A percentile compares a stretch with the other conserved stretches of the same genome.
These are phyloP conservation scores for Drosophila percnosoma DNA, from an alignment of 2,888 invertebrate genomes.

Conservation along the genomic window DNA sequence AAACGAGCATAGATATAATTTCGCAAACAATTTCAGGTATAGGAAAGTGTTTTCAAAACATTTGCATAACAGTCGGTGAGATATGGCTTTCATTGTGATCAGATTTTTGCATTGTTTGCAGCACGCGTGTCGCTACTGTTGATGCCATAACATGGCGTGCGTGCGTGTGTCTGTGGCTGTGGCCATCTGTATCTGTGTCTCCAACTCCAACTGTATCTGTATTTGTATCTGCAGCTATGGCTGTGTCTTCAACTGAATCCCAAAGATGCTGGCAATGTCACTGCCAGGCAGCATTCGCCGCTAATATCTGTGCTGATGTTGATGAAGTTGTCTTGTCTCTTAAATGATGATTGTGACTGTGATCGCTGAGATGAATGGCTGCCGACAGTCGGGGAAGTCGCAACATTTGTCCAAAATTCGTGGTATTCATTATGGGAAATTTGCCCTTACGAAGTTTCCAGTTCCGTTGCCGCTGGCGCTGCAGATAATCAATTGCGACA, in stretches of 20 bases:
- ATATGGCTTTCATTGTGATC: neutral
- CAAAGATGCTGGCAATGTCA: conserved; percentile 41
- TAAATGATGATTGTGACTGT: conserved; percentile 19
- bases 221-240: neutral
- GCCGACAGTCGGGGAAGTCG: conserved; percentile 10
- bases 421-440: conserved; percentile 29
- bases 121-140: conserved; percentile 16
- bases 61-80: neutral
- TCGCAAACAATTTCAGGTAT: neutral
- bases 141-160: conserved; percentile 6
- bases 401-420: conserved; percentile 26
- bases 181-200: neutral
- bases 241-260: conserved; percentile 8
- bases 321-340: conserved; percentile 13
- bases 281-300: conserved; percentile 24
- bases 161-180: conserved; percentile 8
- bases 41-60: conserved; percentile 1
- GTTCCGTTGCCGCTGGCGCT: conserved; percentile 15
- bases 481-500: conserved; percentile 42
- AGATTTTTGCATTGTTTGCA: neutral
- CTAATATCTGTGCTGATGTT: conserved; percentile 19
- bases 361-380: conserved; percentile 29
- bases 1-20: neutral
- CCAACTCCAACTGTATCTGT: conserved; percentile 1
- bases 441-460: conserved; percentile 10